Evolutionary conservation across 2,797 vertebrate genomes (phyloP).

Genomic region (Dicrostonyx torquatus): DNA sequence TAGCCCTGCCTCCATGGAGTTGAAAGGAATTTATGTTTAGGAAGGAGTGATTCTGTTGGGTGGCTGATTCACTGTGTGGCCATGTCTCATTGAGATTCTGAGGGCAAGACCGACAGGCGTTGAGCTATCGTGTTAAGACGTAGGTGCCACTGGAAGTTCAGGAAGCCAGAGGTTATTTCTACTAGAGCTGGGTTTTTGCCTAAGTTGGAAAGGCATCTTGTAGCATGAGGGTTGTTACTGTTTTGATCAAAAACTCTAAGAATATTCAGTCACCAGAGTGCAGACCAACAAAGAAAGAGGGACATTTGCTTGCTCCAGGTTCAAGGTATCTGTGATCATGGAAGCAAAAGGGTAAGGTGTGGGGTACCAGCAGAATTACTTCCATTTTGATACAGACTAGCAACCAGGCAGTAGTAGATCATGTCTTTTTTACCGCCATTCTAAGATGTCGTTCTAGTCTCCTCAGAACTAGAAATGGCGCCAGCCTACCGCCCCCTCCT

Average conservation of each 20-base stretch:
- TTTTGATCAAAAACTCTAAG: constrained; percentile 49
- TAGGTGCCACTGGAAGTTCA: neutral
- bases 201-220: constrained; percentile 57
- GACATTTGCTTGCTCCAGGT: constrained; percentile 49
- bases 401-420: neutral
- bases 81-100: constrained; percentile 2
- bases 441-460: constrained; percentile 3
- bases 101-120: neutral
- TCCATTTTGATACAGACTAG: constrained; percentile 4
- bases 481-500: neutral
- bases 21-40: neutral
- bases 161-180: constrained; percentile 18
- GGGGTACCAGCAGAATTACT: neutral
- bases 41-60: neutral
- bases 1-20: neutral
- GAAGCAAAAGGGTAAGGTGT: neutral
- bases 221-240: constrained; percentile 40
- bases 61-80: neutral
- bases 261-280: constrained; percentile 40
- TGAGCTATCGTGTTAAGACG: constrained; percentile 11
- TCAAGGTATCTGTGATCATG: constrained; percentile 51
- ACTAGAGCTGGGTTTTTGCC: constrained; percentile 26
- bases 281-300: constrained; percentile 32
- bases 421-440: constrained; percentile 17
- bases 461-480: constrained; percentile 39